Conservation (phyloP, 2,113 vertebrate genomes). For the Limanda limanda region DNA sequence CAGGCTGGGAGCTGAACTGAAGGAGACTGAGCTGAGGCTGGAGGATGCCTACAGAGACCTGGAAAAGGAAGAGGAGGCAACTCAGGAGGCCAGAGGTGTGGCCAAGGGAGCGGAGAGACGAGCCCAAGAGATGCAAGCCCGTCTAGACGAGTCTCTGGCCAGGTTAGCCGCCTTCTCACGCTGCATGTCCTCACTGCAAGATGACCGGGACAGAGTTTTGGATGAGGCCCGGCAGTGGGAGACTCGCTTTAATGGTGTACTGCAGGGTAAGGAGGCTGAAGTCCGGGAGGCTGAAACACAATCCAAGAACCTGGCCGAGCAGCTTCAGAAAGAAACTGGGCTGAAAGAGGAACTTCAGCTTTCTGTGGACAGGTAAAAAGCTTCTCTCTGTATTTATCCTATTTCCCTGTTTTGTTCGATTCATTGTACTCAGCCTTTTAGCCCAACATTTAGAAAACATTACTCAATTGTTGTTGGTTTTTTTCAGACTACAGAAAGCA, state of each 20-base stretch:
- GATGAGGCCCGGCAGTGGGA: constrained; percentile 94
- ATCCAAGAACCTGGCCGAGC: constrained; percentile 81
- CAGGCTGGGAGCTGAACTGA: constrained; percentile 85
- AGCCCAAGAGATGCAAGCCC: constrained; percentile 84
- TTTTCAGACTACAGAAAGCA: constrained; percentile 83
- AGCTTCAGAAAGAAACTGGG: constrained; percentile 82
- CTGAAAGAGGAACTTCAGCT: constrained; percentile 85
- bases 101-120: constrained; percentile 83
- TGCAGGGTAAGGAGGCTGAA: constrained; percentile 92
- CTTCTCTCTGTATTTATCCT: neutral
- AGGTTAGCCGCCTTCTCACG: constrained; percentile 92
- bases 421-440: neutral
- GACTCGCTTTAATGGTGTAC: constrained; percentile 87
- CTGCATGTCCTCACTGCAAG: constrained; percentile 97
- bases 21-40: constrained; percentile 87
- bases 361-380: constrained; percentile 77
- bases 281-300: constrained; percentile 84
- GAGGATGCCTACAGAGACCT: constrained; percentile 84
- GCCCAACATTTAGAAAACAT: no score
- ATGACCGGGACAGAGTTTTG: constrained; percentile 93
- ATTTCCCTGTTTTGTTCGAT: neutral
- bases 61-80: constrained; percentile 79
- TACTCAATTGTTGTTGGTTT: neutral
- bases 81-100: constrained; percentile 77
- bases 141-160: constrained; percentile 89